Conservation (phyloP, 2,113 vertebrate genomes). For the Centrocercus urophasianus region DNA sequence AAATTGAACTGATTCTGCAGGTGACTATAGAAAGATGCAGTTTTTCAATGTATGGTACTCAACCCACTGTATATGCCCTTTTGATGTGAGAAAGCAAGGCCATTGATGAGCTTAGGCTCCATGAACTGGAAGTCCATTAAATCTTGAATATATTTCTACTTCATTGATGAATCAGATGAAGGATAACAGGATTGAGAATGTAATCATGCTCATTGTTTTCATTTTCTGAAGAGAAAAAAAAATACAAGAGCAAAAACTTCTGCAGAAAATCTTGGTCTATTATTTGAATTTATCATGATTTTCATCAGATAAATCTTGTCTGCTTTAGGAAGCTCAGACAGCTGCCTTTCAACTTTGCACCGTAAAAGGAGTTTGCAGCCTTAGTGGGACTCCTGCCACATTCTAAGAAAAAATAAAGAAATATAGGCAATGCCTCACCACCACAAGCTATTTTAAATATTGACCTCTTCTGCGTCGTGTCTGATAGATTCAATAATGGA, state of each 20-base stretch:
- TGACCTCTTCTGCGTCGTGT: neutral
- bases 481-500: neutral
- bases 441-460: neutral
- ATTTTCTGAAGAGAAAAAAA: neutral
- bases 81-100: neutral
- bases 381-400: neutral
- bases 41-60: neutral
- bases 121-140: neutral
- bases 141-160: neutral
- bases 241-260: neutral
- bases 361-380: neutral
- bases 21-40: neutral
- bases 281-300: neutral
- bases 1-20: neutral
- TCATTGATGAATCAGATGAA: neutral
- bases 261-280: neutral
- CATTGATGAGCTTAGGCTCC: neutral
- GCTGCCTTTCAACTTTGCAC: neutral
- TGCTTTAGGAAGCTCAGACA: neutral
- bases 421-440: neutral
- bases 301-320: neutral
- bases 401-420: neutral
- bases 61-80: neutral
- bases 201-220: neutral
- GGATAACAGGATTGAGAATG: neutral